Conservation (phyloP, 2,888 invertebrate genomes). For the Euspilapteryx auroguttella region DNA sequence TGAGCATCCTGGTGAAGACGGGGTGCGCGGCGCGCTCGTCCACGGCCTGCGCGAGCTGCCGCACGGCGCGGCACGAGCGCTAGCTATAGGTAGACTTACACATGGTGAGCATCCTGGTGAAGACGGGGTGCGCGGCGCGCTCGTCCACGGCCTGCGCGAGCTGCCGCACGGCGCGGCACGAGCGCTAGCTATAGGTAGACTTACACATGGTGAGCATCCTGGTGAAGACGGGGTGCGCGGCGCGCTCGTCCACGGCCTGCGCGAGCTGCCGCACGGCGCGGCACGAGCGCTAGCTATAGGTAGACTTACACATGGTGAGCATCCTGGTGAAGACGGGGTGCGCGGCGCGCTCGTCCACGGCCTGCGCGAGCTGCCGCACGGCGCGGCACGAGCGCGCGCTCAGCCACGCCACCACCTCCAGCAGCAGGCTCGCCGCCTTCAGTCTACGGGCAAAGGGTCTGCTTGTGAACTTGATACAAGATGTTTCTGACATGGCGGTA, state of each 20-base stretch:
- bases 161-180: constrained; percentile 41
- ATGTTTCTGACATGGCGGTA: no score
- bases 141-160: constrained; percentile 29
- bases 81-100: constrained; percentile 15
- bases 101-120: constrained; percentile 21
- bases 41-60: no score
- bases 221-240: no score
- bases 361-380: constrained; percentile 36
- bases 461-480: no score
- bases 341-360: constrained; percentile 23
- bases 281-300: constrained; percentile 3
- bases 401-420: constrained; percentile 44
- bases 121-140: constrained; percentile 23
- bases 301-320: constrained; percentile 19
- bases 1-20: no score
- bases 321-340: constrained; percentile 25
- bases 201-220: constrained; percentile 25
- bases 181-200: constrained; percentile 15
- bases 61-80: constrained; percentile 2
- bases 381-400: constrained; percentile 43
- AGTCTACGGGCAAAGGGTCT: no score
- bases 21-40: no score
- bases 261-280: neutral
- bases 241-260: no score
- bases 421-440: no score